Evolutionary conservation across 2,113 vertebrate species (phyloP), one percentile per base, ranked within the genome.

Genomic region (Xenopus laevis): DNA sequence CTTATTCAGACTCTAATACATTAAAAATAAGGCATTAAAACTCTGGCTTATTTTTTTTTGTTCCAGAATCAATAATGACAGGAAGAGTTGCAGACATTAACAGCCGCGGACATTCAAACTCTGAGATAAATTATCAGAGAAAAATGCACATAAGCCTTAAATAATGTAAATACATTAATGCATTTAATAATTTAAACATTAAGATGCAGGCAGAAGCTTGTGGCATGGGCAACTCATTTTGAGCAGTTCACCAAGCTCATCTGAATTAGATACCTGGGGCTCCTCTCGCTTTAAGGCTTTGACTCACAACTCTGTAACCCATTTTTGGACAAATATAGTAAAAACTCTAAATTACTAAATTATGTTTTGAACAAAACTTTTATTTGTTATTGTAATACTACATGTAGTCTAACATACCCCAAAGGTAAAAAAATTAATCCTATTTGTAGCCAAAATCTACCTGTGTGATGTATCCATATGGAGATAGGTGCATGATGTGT

Each of bases 151-250:
- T 97, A 97, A 95, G 95, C 92, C 96, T 95, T 94, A 93, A 98
- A 98, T 92, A 98, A 98, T 98, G 94, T 98, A 96, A 97, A 98
- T 97, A 98, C 95, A 98, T 98, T 96, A 97, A 96, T 97, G 95
- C 95, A 96, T 96, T 98, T 98, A 96, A 98, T 98, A 98, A 98
- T 96, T 95, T 95, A 96, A 95, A 94, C 95, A 96, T 96, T 97
- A 96, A 91, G 91, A 87, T 90, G 13, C 87, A 90, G 87, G 89
- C 87, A 91, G 91, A 89, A 90, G 86, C 89, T 86, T 81, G 80
- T 86, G 86, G 89, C 86, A 83, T 82, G 89, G n/a, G 33, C 15
- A 65, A 13, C 16, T 60, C 57, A 62, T 65, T 75, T 65, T 68
- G 66, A 59, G 58, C 65, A 15, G 46, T 65, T 47, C 33, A 40